Conservation (phyloP, 2,113 vertebrate species). For the Salvelinus namaycush region DNA sequence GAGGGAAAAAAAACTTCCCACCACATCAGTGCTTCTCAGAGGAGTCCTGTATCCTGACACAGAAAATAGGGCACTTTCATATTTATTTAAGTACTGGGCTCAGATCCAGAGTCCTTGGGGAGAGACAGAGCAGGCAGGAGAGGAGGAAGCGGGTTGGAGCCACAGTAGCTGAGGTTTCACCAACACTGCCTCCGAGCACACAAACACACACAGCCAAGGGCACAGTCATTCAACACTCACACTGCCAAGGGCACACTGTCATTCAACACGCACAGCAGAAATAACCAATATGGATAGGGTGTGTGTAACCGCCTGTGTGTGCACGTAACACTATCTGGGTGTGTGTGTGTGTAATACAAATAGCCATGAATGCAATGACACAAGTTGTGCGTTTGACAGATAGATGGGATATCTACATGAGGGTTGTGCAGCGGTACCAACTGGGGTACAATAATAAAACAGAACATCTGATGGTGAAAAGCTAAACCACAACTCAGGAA, state of each 20-base stretch:
- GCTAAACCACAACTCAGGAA: conserved; percentile 22
- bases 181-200: not conserved
- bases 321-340: not conserved
- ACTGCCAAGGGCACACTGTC: not conserved
- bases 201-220: not conserved
- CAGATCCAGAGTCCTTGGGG: conserved; percentile 64
- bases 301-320: conserved; percentile 8
- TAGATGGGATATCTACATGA: conserved; percentile 25
- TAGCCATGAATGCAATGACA: conserved; percentile 27
- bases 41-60: conserved; percentile 52
- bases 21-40: conserved; percentile 31
- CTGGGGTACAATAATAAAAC: conserved; percentile 31
- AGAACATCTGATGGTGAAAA: conserved; percentile 31
- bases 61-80: conserved; percentile 68
- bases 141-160: conserved; percentile 1
- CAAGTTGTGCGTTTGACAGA: conserved; percentile 27
- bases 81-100: conserved; percentile 68
- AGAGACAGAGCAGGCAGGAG: conserved; percentile 18
- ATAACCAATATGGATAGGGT: not conserved
- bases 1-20: conserved; percentile 32
- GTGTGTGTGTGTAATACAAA: not conserved
- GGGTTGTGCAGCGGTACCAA: conserved; percentile 34
- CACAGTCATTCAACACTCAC: conserved; percentile 10
- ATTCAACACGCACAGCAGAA: not conserved
- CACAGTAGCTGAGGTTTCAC: conserved; percentile 1